Conservation (phyloP, 2,888 invertebrate species). For the Buathra laborator region DNA sequence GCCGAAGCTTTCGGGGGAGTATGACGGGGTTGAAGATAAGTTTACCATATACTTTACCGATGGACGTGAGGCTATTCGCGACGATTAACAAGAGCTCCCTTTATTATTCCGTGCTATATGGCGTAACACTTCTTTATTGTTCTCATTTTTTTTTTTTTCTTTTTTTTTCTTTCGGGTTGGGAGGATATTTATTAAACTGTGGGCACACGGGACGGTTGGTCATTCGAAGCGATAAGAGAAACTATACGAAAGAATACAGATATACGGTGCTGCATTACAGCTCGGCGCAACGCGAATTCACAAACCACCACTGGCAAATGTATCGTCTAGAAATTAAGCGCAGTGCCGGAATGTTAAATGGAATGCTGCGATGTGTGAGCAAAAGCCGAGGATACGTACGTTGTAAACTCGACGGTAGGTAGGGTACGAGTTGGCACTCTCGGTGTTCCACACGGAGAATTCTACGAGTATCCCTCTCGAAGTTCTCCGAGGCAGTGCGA, state of each 20-base stretch:
- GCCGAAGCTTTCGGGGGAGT: slow-evolving; percentile 43
- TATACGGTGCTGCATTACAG: background rate
- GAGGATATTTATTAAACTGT: slow-evolving; percentile 32
- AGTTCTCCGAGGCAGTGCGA: slow-evolving; percentile 34
- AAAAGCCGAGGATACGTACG: background rate
- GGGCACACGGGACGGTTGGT: background rate
- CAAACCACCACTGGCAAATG: slow-evolving; percentile 18
- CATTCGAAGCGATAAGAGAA: slow-evolving; percentile 35
- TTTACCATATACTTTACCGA: slow-evolving; percentile 62
- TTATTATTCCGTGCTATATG: background rate
- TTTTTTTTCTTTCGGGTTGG: background rate
- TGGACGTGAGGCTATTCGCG: slow-evolving; percentile 55
- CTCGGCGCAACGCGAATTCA: slow-evolving; percentile 18
- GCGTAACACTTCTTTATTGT: background rate
- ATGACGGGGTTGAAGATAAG: slow-evolving; percentile 43
- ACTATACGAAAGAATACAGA: background rate
- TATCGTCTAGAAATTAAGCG: slow-evolving; percentile 55
- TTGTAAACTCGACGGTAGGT: slow-evolving; percentile 37
- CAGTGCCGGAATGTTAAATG: slow-evolving; percentile 51
- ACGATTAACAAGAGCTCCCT: slow-evolving; percentile 56
- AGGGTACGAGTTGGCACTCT: slow-evolving; percentile 51
- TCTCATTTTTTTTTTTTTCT: background rate
- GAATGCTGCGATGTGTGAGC: slow-evolving; percentile 35
- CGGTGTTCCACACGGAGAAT: slow-evolving; percentile 57
- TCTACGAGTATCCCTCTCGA: slow-evolving; percentile 39